Evolutionary conservation across 2,888 invertebrate genomes (phyloP), one percentile per base, ranked within the genome.

Genomic region (Hypena proboscidalis): DNA sequence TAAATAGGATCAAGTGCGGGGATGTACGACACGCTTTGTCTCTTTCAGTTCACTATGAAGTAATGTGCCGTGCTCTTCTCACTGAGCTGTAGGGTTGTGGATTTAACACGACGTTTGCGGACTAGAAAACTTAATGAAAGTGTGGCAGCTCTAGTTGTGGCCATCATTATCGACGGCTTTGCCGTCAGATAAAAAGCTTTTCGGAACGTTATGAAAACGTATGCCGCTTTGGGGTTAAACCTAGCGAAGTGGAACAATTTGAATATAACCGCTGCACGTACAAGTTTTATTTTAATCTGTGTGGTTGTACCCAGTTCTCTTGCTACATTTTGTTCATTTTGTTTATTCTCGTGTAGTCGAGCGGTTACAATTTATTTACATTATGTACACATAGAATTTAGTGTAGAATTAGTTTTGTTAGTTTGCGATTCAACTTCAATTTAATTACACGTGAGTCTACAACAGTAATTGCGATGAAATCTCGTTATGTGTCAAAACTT

Each of bases 1-100:
- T 85, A 88, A 89, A 89, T 85, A 85, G 85, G 85, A 89, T 88
- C 83, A 88, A 85, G 81, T 80, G 75, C 67, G 65, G 76, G 74
- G 71, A 67, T 72, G 58, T 74, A 66, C 58, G 50, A 58, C 39
- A 49, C 62, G 26, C 59, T 69, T 65, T 67, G 52, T 80, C 79
- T 58, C 68, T 67, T 52, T 80, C 69, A 51, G 33, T 56, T 46
- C 27, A 32, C 53, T 39, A 42, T 34, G 47, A 70, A 70, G 64
- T 59, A 60, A 61, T 66, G 30, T 37, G 45, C 49, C 23, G 25
- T 66, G 71, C 72, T 73, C 73, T 62, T 80, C 70, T 23, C 58
- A 57, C 74, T 38, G 41, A 55, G 63, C 49, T 57, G 39, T 50
- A 53, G 79, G 79, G 81, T 74, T 70, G 67, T 53, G 67, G 74